phyloP scores from a whole-genome alignment of 2,888 invertebrate species.

The Sphecodes monilicornis region DNA sequence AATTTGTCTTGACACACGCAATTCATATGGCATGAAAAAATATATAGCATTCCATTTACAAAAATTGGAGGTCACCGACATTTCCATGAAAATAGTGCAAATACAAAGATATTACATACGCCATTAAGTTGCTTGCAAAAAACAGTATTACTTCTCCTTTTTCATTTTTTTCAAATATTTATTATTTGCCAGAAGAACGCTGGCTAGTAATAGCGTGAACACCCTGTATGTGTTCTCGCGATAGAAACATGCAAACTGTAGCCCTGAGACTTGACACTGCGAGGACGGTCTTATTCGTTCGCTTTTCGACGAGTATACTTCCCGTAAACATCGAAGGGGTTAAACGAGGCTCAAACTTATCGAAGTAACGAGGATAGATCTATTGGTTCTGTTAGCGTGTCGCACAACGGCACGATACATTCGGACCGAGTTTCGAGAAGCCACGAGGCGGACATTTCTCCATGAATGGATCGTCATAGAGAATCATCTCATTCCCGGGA shows the following conservation, averaged over 20 bases:
- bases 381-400: conserved; percentile 12
- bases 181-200: too few relatives aligned
- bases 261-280: not conserved
- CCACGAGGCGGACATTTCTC: not conserved
- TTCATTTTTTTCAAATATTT: too few relatives aligned
- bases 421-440: conserved; percentile 31
- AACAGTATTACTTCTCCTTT: too few relatives aligned
- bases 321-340: not conserved
- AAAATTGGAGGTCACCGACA: too few relatives aligned
- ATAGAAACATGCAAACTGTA: not conserved
- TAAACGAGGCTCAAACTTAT: not conserved
- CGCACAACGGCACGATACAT: conserved; percentile 60
- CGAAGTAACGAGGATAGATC: not conserved
- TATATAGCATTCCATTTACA: too few relatives aligned
- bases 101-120: too few relatives aligned
- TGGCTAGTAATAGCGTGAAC: too few relatives aligned
- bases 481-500: not conserved
- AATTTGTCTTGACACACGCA: too few relatives aligned
- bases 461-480: not conserved
- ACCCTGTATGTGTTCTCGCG: not conserved
- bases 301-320: not conserved
- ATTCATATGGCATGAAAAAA: too few relatives aligned
- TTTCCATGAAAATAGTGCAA: too few relatives aligned
- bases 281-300: not conserved
- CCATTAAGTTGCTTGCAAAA: too few relatives aligned